Percentiles rank a stretch among this genome's conserved stretches.
phyloP scores from a whole-genome alignment of 2,888 invertebrate species.

The Rhagophthalmus giganteus region DNA sequence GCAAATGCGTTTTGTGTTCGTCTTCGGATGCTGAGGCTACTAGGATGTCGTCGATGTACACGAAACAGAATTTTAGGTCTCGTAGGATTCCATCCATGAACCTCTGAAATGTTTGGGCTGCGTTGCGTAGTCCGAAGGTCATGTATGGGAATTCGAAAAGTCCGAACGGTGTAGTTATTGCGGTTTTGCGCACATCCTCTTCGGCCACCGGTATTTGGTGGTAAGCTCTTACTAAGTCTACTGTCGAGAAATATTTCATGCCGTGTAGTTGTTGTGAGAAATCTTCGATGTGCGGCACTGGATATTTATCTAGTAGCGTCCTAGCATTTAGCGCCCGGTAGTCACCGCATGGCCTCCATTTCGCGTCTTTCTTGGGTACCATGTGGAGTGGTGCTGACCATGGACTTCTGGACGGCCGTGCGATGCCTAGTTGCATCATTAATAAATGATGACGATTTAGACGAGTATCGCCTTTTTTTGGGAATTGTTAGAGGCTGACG shows the following conservation, averaged over 20 bases:
- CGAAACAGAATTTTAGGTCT: neutral
- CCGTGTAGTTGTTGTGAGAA: conserved; percentile 24
- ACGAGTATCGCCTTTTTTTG: no score
- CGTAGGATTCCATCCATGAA: conserved; percentile 2
- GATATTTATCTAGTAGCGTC: conserved; percentile 27
- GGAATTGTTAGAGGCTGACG: no score
- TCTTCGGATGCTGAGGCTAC: neutral
- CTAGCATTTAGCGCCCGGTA: conserved; percentile 33
- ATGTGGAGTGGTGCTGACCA: conserved; percentile 42
- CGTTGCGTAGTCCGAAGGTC: conserved; percentile 2
- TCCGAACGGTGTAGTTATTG: no score
- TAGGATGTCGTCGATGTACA: conserved; percentile 3
- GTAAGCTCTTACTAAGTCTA: conserved; percentile 47
- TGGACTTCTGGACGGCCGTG: conserved; percentile 35
- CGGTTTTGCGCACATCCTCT: conserved; percentile 47
- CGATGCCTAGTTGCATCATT: conserved; percentile 38
- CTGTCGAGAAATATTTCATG: conserved; percentile 37
- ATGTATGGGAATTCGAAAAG: neutral
- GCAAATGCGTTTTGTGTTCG: conserved; percentile 1
- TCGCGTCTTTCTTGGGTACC: conserved; percentile 36
- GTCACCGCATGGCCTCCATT: conserved; percentile 34
- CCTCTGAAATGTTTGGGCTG: conserved; percentile 3
- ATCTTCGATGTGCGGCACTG: conserved; percentile 34
- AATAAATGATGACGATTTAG: no score
- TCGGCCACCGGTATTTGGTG: conserved; percentile 47